phyloP scores from a whole-genome alignment of 2,797 vertebrate species.

The Phylloscopus collybita region DNA sequence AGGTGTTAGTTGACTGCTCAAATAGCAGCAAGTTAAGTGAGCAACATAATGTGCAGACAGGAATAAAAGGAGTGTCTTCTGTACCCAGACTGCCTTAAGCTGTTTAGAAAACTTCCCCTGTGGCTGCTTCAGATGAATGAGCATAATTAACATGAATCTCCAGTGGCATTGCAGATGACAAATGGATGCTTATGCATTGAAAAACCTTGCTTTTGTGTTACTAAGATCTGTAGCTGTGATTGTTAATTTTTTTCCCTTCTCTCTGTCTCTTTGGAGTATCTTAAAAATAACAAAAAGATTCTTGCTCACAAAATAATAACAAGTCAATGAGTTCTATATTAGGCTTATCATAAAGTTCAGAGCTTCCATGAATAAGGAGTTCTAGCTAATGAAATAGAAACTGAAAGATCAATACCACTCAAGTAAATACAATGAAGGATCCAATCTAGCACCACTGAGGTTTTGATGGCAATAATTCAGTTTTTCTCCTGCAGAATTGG shows the following conservation, averaged over 20 bases:
- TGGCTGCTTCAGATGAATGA: conserved; percentile 70
- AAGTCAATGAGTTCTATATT: conserved; percentile 28
- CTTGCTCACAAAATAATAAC: conserved; percentile 29
- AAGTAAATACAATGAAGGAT: conserved; percentile 39
- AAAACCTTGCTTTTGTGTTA: conserved; percentile 51
- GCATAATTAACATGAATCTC: conserved; percentile 75
- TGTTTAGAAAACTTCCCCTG: conserved; percentile 64
- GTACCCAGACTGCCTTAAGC: conserved; percentile 63
- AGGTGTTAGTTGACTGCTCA: not conserved
- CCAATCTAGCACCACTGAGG: not conserved
- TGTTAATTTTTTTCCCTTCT: not conserved
- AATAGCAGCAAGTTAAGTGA: not conserved
- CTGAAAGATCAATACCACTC: conserved; percentile 46
- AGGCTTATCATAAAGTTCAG: conserved; percentile 30
- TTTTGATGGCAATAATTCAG: conserved; percentile 11
- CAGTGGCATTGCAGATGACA: conserved; percentile 72
- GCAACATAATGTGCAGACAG: not conserved
- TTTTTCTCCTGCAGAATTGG: not conserved
- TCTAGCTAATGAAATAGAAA: conserved; percentile 54
- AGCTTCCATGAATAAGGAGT: conserved; percentile 12
- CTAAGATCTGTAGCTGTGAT: conserved; percentile 33
- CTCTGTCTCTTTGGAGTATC: not conserved
- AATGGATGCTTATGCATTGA: conserved; percentile 59
- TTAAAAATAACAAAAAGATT: conserved; percentile 41
- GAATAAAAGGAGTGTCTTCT: conserved; percentile 51